Evolutionary conservation across 2,888 invertebrate species (phyloP), one percentile per base, ranked within the genome.

Genomic region (Drosophila putrida): DNA sequence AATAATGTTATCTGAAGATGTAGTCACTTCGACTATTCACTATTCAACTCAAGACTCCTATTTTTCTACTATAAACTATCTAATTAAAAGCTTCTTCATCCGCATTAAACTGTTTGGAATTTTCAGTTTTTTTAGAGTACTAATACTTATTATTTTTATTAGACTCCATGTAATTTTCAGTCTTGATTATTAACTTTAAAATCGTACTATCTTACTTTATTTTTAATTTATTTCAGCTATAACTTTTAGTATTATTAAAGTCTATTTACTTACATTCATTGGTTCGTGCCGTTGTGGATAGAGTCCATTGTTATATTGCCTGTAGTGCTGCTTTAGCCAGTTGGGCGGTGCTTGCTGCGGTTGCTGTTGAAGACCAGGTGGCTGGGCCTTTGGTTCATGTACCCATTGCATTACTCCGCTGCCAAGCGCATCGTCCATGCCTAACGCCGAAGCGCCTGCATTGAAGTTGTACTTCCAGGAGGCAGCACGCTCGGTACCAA

Each of bases 401-500:
- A 72, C 74, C 88, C 89, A 85, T 0, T 85, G 78, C 68, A 82
- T 35, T 2, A 82, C 31, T 2, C 60, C 71, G n/a, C 46, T 78
- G 36, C 68, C 60, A 11, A 87, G 33, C 0, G 67, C 33, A 39
- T 88, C 90, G 39, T 90, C 90, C 67, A 90, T 80, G 57, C 76
- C 63, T 2, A 91, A 72, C 3, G 41, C 71, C 53, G 66, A 79
- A 53, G 55, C 71, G 50, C 43, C 81, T 66, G 90, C 89, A 63
- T 88, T 91, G 64, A 90, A 92, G 73, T 91, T 91, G 58, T 90
- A 92, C 64, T 92, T 92, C 92, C 92, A 92, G 51, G 92, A 92
- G 13, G 92, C 92, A 27, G 92, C 84, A 84, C 97, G 94, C 93
- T 97, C 97, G 0, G 96, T 97, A 77, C 97, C 97, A 91, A 97